A percentile compares a stretch with the other conserved stretches of the same genome.
phyloP scores from a whole-genome alignment of 2,113 vertebrate genomes.

The Indicator maculatus region DNA sequence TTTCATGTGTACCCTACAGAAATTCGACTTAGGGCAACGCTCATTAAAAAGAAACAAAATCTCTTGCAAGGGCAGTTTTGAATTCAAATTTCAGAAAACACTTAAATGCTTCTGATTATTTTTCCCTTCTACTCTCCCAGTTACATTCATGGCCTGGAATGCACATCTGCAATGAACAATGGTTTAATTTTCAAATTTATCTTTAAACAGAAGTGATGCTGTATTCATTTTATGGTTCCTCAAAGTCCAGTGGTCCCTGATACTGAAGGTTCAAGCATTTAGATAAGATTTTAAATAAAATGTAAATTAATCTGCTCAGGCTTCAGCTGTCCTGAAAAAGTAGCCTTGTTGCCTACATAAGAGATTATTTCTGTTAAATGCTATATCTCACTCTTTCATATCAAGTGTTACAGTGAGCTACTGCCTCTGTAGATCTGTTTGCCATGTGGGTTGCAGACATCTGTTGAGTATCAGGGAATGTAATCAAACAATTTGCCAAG shows the following conservation, averaged over 20 bases:
- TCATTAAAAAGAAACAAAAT: background rate
- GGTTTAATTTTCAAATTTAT: slow-evolving; percentile 30
- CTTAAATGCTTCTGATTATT: background rate
- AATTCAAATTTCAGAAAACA: slow-evolving; percentile 23
- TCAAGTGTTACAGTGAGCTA: slow-evolving; percentile 35
- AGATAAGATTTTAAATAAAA: slow-evolving; percentile 33
- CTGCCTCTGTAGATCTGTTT: slow-evolving; percentile 45
- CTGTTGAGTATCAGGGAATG: slow-evolving; percentile 69
- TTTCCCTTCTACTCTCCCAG: background rate
- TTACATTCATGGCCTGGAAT: background rate
- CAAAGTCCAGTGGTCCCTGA: background rate
- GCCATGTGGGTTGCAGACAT: slow-evolving; percentile 66
- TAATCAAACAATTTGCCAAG: slow-evolving; percentile 69
- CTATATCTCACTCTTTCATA: slow-evolving; percentile 17
- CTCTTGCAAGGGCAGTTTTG: background rate
- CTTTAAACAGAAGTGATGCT: slow-evolving; percentile 1
- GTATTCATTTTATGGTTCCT: slow-evolving; percentile 11
- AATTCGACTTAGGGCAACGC: background rate
- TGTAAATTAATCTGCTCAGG: background rate
- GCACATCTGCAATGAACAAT: slow-evolving; percentile 2
- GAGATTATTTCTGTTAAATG: slow-evolving; percentile 58
- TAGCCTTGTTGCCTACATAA: background rate
- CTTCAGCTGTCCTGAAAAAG: slow-evolving; percentile 1
- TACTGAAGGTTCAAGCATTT: background rate
- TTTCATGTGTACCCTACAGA: background rate